These are phyloP conservation scores for Mechanitis mazaeus DNA, from an alignment of 2,888 invertebrate genomes.

Conservation along the genomic window DNA sequence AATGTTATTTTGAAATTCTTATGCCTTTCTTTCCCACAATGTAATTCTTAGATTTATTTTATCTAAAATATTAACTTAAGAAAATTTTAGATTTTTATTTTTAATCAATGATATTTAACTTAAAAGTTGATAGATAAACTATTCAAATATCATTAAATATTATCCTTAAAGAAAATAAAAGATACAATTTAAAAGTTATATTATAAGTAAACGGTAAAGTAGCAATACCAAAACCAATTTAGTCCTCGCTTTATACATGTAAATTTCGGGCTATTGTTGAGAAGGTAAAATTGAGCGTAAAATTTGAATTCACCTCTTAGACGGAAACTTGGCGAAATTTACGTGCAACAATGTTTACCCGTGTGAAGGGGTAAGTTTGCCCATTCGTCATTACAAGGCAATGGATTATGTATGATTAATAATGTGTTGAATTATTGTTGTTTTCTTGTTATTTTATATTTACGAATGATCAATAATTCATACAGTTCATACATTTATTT, in stretches of 20 bases:
- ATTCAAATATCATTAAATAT: background rate
- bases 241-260: slow-evolving; percentile 24
- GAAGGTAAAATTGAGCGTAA: slow-evolving; percentile 27
- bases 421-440: slow-evolving; percentile 32
- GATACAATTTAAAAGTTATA: slow-evolving; percentile 16
- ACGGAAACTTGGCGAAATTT: slow-evolving; percentile 20
- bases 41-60: no score
- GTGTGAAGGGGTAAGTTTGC: background rate
- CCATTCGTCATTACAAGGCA: slow-evolving; percentile 6
- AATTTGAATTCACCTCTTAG: slow-evolving; percentile 23
- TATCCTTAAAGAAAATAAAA: slow-evolving; percentile 4
- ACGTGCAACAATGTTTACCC: slow-evolving; percentile 13
- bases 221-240: slow-evolving; percentile 25
- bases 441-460: background rate
- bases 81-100: no score
- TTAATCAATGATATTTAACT: background rate
- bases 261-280: slow-evolving; percentile 26
- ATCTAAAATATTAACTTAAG: no score
- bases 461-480: no score
- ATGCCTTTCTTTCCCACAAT: no score
- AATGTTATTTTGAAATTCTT: no score
- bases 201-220: slow-evolving; percentile 16
- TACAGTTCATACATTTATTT: no score
- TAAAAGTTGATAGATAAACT: background rate
- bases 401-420: slow-evolving; percentile 48